Conservation (phyloP, 2,888 invertebrate genomes). For the Taphrorychus bicolor region DNA sequence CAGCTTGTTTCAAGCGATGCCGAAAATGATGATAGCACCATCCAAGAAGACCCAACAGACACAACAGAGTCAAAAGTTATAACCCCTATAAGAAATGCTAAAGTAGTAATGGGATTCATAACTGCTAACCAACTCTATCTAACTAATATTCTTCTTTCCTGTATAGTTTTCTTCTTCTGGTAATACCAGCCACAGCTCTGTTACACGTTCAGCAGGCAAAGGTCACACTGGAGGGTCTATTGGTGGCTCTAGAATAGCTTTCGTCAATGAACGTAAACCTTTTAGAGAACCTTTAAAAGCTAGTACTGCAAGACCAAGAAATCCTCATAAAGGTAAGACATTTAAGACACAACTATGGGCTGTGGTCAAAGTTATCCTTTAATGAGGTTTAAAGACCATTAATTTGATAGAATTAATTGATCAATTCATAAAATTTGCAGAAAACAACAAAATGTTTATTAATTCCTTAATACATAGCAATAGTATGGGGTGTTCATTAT, state of each 20-base stretch:
- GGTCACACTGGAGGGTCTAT: slow-evolving; percentile 46
- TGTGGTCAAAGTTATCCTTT: no score
- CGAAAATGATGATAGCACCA: slow-evolving; percentile 59
- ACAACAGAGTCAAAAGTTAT: slow-evolving; percentile 56
- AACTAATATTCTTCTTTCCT: background rate
- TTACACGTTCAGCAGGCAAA: slow-evolving; percentile 50
- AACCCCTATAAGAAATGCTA: slow-evolving; percentile 57
- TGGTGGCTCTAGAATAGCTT: slow-evolving; percentile 55
- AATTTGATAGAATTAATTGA: no score
- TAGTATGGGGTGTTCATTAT: no score
- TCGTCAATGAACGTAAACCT: slow-evolving; percentile 57
- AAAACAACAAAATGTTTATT: no score
- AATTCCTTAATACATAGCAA: no score
- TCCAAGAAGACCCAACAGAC: slow-evolving; percentile 54
- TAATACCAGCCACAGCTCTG: slow-evolving; percentile 59
- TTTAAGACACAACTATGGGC: background rate
- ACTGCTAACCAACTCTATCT: no score
- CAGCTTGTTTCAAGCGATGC: slow-evolving; percentile 60
- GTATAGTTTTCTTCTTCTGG: slow-evolving; percentile 59
- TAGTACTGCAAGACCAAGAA: slow-evolving; percentile 54
- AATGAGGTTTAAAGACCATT: no score
- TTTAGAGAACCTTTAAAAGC: slow-evolving; percentile 50
- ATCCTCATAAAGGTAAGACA: slow-evolving; percentile 58
- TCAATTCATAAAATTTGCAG: background rate
- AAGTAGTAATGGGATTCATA: no score